A percentile compares a stretch with the other conserved stretches of the same genome.
Evolutionary conservation across 2,113 vertebrate species (phyloP).

Genomic region (Pygoscelis adeliae): DNA sequence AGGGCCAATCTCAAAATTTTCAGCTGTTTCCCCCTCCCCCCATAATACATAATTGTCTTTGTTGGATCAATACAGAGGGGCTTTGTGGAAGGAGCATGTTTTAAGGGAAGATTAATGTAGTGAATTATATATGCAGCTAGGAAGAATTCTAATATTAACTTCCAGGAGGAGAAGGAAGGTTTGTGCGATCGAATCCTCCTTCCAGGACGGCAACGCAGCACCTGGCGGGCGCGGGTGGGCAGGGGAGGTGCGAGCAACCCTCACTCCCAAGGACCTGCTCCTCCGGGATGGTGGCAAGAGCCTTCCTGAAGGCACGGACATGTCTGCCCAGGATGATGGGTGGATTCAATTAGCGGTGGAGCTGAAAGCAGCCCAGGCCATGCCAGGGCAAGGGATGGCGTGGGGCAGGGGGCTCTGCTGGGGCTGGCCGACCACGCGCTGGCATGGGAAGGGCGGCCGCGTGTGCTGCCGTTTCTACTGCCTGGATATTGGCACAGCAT

Average conservation of each 20-base stretch:
- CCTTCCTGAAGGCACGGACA: fast-evolving
- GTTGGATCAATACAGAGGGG: conserved; percentile 69
- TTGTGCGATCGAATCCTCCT: not conserved
- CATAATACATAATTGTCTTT: conserved; percentile 58
- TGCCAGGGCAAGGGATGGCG: not conserved
- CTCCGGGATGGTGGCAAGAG: not conserved
- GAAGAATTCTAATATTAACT: conserved; percentile 35
- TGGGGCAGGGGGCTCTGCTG: not conserved
- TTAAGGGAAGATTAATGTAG: conserved; percentile 56
- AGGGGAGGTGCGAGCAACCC: not conserved
- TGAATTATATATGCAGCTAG: not conserved
- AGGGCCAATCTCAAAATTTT: conserved; percentile 65
- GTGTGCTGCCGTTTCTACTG: not conserved
- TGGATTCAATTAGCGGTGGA: fast-evolving
- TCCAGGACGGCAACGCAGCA: not conserved
- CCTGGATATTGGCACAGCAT: not conserved
- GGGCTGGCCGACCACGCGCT: fast-evolving
- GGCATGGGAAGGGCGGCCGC: not conserved
- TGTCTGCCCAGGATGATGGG: not conserved
- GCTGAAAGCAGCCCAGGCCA: not conserved
- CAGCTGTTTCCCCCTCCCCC: conserved; percentile 14
- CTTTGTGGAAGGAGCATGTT: conserved; percentile 55
- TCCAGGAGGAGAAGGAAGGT: conserved; percentile 29
- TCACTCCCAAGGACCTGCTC: not conserved
- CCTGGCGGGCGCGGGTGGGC: not conserved